Base-by-base conservation (phyloP, 2,888 invertebrate genomes). In the Archaeoteleia sp. region DNA sequence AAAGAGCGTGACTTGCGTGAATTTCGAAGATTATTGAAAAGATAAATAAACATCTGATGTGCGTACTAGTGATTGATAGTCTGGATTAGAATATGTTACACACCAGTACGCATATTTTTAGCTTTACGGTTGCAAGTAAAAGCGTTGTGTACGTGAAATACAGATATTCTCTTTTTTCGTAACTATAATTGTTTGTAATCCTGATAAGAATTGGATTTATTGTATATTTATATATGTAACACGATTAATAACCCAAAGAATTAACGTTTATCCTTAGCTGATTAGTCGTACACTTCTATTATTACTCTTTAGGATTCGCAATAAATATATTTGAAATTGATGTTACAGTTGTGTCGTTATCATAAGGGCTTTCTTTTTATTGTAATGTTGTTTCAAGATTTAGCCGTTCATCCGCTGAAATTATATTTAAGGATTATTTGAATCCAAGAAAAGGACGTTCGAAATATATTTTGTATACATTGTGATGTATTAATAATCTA, bases 391-490 rank as follows among this genome's bases (percentile, higher is more conserved):
- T 35, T 35, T 20, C 9, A 54, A 14, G 13, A 43, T 27, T 54
- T 43, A 55, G 27, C 42, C 53, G 53, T 34, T 55, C 39, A 45
- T 29, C 37, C n/a, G n/a, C n/a, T n/a, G n/a, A n/a, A n/a, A n/a
- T n/a, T n/a, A n/a, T n/a, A n/a, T n/a, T n/a, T n/a, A n/a, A n/a
- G n/a, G n/a, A n/a, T n/a, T n/a, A n/a, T n/a, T n/a, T n/a, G n/a
- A n/a, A n/a, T n/a, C n/a, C n/a, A n/a, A n/a, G n/a, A n/a, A n/a
- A n/a, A n/a, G n/a, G n/a, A n/a, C n/a, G 23, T 10, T 40, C 40
- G 10, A 15, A 37, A 37, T 8, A 8, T 15, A 30, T 30, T 30
- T 30, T 30, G 8, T 30, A 37, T n/a, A n/a, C n/a, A n/a, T n/a
- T n/a, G n/a, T n/a, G n/a, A n/a, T n/a, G n/a, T n/a, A n/a, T n/a